phyloP scores from a whole-genome alignment of 2,113 vertebrate species.

The Sinosuthora webbiana region DNA sequence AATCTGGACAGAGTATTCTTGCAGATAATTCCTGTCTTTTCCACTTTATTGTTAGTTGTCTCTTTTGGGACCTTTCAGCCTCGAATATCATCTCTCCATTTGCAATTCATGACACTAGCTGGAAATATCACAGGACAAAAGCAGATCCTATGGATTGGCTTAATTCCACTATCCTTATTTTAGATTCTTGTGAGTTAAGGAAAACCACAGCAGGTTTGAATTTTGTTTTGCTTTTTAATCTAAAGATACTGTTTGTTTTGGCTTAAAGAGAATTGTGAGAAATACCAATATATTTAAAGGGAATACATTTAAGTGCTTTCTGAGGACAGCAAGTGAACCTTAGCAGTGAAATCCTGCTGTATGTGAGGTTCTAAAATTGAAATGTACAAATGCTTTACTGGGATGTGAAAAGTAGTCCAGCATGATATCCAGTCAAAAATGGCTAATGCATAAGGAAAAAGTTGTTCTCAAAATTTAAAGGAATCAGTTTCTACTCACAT shows the following conservation, averaged over 20 bases:
- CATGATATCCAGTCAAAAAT: background rate
- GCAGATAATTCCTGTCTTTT: background rate
- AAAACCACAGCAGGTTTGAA: background rate
- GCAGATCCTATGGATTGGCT: background rate
- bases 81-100: background rate
- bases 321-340: constrained; percentile 25
- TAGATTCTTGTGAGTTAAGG: background rate
- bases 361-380: background rate
- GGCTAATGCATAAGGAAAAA: background rate
- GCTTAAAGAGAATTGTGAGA: background rate
- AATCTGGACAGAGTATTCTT: background rate
- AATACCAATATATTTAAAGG: background rate
- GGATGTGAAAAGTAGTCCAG: background rate
- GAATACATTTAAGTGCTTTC: background rate
- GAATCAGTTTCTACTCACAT: background rate
- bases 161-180: background rate
- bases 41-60: background rate
- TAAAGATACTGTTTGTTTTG: constrained; percentile 26
- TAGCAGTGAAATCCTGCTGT: background rate
- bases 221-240: constrained; percentile 32
- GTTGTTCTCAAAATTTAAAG: background rate
- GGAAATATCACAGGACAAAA: background rate
- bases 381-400: background rate
- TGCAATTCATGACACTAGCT: background rate
- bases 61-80: background rate